Conservation (phyloP, 2,888 invertebrate genomes). For the Acleris literana region DNA sequence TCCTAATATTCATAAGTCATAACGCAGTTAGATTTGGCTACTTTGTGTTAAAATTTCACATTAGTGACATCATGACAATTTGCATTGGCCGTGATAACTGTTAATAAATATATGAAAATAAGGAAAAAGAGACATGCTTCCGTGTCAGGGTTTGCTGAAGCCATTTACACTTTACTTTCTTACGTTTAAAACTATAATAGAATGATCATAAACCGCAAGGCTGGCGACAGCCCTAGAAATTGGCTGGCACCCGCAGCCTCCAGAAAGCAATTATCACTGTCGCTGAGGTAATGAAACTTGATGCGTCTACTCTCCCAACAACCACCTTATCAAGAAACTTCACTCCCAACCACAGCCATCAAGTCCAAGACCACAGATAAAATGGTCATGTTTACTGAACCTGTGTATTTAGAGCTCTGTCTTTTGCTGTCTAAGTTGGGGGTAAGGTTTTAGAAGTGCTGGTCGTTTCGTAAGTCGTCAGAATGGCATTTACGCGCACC, state of each 20-base stretch:
- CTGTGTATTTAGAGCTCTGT: constrained; percentile 1
- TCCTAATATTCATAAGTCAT: too few species aligned
- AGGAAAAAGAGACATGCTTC: too few species aligned
- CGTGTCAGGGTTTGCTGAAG: too few species aligned
- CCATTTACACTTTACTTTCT: too few species aligned
- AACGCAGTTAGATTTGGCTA: too few species aligned
- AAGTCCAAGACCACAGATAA: background rate
- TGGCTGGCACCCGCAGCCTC: constrained; percentile 47
- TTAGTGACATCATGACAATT: too few species aligned
- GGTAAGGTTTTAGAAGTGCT: background rate
- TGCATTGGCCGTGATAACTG: too few species aligned
- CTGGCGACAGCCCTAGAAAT: constrained; percentile 49
- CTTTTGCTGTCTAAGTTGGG: background rate
- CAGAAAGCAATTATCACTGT: constrained; percentile 64
- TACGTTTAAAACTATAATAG: background rate
- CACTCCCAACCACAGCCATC: background rate
- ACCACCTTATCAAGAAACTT: constrained; percentile 12
- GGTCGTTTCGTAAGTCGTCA: constrained; percentile 15
- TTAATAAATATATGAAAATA: too few species aligned
- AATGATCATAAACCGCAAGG: background rate
- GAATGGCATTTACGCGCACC: constrained; percentile 24
- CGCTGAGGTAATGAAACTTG: constrained; percentile 46
- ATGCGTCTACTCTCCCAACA: constrained; percentile 33
- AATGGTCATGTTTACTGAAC: constrained; percentile 8
- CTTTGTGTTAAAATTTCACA: too few species aligned